Evolutionary conservation across 2,888 invertebrate genomes (phyloP), one percentile per base, ranked within the genome.

Genomic region (Epirrita christyi): DNA sequence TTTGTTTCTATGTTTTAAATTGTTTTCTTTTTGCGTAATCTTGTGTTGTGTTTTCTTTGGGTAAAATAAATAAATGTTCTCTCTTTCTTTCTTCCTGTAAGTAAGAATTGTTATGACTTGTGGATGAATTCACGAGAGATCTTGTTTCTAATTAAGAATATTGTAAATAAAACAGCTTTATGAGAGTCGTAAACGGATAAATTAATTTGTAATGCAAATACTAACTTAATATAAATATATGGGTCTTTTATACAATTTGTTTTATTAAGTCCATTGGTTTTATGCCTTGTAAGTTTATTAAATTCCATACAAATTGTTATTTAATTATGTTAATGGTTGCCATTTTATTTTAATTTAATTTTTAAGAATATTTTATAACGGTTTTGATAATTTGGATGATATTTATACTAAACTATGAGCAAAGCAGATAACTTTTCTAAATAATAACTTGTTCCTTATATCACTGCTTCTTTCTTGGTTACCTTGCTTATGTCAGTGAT

Each of bases 151-250:
- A 8, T 21, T 41, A 7, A 8, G 9, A 13, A n/a, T n/a, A n/a
- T n/a, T n/a, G 13, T 38, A 55, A 59, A 60, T 41, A 59, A 28
- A 51, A 11, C 21, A 41, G 29, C 15, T 21, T 4, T 21, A 14
- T 3, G 13, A 52, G 52, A 46, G 45, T 56, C 45, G 52, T 56
- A 50, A 60, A 46, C 10, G 9, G 32, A 27, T 46, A 43, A 46
- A 29, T 54, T 45, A 49, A 54, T 54, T 61, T 57, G 51, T 61
- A 51, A 50, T 41, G 43, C 40, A 55, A 34, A 59, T 55, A 42
- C n/a, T 42, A 29, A 29, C 8, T 29, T 29, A 32, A 32, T 32
- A 6, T 14, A 2, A 40, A 40, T 40, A 15, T 14, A 2, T 37
- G 7, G 15, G 14, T 8, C 9, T 14, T 40, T 27, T 7, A 42